A percentile compares a stretch with the other conserved stretches of the same genome.
Conservation (phyloP, 1,140 invertebrate genomes). For the Zaprionus capensis region DNA sequence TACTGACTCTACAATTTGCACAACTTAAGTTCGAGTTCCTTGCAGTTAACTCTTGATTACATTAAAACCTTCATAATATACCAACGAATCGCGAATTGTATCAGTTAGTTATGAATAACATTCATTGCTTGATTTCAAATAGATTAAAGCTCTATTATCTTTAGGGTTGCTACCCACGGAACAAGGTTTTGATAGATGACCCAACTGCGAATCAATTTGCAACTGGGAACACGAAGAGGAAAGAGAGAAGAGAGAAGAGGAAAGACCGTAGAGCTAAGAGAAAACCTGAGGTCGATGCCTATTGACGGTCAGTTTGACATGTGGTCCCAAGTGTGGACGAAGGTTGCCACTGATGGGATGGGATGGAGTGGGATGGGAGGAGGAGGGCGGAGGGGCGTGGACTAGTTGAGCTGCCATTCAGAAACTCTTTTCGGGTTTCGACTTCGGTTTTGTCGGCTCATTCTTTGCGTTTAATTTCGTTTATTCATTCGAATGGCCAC, state of each 20-base stretch:
- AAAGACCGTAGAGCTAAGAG: neutral
- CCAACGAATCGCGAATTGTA: no score
- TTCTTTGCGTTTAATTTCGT: constrained; percentile 82
- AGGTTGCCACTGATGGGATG: neutral
- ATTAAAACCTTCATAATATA: no score
- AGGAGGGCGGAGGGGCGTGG: neutral
- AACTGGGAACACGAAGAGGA: constrained; percentile 10
- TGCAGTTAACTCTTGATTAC: no score
- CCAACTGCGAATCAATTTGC: constrained; percentile 37
- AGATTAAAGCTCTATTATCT: neutral
- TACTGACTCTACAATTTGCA: neutral
- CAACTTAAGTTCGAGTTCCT: no score
- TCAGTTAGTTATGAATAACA: neutral
- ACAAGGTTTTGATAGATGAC: constrained; percentile 39
- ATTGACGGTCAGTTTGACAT: constrained; percentile 49
- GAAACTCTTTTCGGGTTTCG: constrained; percentile 50
- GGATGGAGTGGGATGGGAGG: neutral
- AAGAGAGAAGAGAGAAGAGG: neutral
- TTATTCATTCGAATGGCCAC: constrained; percentile 83
- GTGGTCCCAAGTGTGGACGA: constrained; percentile 44
- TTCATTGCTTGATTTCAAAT: neutral
- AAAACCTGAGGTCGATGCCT: constrained; percentile 2
- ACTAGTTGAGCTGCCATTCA: constrained; percentile 46
- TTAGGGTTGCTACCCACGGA: neutral
- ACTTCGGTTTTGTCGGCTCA: constrained; percentile 29